A percentile compares a stretch with the other conserved stretches of the same genome.
phyloP scores from a whole-genome alignment of 2,113 vertebrate species.

The Vicugna pacos region DNA sequence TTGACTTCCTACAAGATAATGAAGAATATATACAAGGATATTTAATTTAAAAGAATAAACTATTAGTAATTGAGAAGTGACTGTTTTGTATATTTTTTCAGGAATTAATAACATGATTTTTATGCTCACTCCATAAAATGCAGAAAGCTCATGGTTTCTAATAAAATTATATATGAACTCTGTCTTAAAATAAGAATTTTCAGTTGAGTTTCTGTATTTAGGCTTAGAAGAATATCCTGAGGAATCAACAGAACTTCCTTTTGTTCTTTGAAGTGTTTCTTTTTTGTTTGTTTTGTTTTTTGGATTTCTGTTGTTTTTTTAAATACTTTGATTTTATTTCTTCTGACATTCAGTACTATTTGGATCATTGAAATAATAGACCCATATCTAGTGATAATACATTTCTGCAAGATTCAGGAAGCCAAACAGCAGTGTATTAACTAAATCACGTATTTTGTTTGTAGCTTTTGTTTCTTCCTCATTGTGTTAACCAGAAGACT shows the following conservation, averaged over 20 bases:
- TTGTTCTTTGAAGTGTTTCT: neutral
- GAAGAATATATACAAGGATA: neutral
- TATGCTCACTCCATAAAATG: neutral
- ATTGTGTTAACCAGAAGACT: constrained; percentile 5
- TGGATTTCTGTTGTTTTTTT: neutral
- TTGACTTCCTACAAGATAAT: neutral
- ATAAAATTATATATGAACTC: neutral
- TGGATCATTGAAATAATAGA: constrained; percentile 49
- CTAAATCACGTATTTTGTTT: constrained; percentile 55
- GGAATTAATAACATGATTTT: neutral
- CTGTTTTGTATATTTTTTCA: neutral
- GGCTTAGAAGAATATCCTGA: neutral
- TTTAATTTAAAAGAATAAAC: neutral
- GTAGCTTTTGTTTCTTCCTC: constrained; percentile 43
- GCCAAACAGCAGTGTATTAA: neutral
- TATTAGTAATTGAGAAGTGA: neutral
- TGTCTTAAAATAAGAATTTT: neutral
- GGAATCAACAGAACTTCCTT: neutral
- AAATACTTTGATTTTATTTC: constrained; percentile 21
- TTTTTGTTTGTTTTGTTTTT: neutral
- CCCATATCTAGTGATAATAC: neutral
- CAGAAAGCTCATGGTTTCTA: neutral
- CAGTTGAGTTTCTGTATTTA: neutral
- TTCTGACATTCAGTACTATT: constrained; percentile 13
- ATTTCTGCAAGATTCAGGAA: constrained; percentile 44